phyloP scores from a whole-genome alignment of 1,140 invertebrate genomes.

The Panagrolaimus sp. region DNA sequence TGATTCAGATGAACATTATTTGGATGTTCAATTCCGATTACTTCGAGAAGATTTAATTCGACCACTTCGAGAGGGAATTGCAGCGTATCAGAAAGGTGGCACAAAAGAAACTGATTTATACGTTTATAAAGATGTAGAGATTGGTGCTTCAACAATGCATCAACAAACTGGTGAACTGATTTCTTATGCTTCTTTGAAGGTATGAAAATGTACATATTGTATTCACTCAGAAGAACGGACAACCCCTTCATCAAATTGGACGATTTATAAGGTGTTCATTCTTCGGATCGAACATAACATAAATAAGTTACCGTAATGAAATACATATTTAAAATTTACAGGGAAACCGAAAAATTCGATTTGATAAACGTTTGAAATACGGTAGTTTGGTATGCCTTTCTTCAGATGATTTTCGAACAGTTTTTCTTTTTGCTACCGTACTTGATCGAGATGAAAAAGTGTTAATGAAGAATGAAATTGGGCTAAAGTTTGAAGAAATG shows the following conservation, averaged over 20 bases:
- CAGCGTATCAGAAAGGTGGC: conserved; percentile 4
- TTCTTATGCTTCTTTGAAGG: conserved; percentile 14
- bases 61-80: too few species aligned
- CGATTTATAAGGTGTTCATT: too few species aligned
- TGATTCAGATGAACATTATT: too few species aligned
- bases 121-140: conserved; percentile 7
- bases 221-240: too few species aligned
- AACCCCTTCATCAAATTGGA: too few species aligned
- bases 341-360: conserved; percentile 15
- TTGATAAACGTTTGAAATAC: conserved; percentile 66
- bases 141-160: conserved; percentile 15
- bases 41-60: too few species aligned
- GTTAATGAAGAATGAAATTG: conserved; percentile 63
- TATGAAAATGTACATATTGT: too few species aligned
- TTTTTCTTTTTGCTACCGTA: conserved; percentile 69
- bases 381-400: conserved; percentile 73
- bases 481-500: conserved; percentile 61
- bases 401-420: conserved; percentile 66
- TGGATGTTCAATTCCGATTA: too few species aligned
- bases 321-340: not conserved
- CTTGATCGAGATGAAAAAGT: conserved; percentile 63
- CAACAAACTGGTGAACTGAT: conserved; percentile 28
- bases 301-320: too few species aligned
- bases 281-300: too few species aligned
- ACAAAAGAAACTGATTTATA: too few species aligned